Evolutionary conservation across 53 echinoderm and acorn worm species (phyloP).

Genomic region (Crossaster papposus): DNA sequence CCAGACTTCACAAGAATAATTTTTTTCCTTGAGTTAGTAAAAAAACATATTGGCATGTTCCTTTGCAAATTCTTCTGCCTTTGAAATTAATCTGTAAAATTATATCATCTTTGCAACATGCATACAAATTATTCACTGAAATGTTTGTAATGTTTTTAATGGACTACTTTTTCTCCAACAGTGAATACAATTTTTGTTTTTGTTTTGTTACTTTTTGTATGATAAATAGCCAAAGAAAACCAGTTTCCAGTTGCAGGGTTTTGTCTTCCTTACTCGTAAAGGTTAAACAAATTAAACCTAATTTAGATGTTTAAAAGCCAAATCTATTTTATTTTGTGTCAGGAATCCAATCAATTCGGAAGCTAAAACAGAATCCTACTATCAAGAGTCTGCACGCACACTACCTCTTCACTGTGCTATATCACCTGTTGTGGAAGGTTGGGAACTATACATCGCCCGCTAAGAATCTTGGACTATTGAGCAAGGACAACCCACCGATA

Average conservation of each 20-base stretch:
- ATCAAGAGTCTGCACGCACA: conserved; percentile 48
- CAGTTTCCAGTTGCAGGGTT: background rate
- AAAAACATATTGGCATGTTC: too few species aligned
- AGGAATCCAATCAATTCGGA: conserved; percentile 27
- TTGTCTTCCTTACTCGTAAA: background rate
- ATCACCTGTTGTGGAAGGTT: conserved; percentile 64
- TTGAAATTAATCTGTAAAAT: too few species aligned
- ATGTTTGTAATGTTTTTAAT: too few species aligned
- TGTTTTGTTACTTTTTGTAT: background rate
- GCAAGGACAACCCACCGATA: background rate
- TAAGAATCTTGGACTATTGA: background rate
- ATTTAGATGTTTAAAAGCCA: too few species aligned
- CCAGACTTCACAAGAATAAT: background rate
- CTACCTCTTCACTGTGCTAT: conserved; percentile 50
- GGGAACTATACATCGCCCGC: background rate
- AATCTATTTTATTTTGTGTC: background rate
- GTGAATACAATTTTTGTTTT: background rate
- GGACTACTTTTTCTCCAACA: too few species aligned
- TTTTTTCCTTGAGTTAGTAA: too few species aligned
- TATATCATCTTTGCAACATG: too few species aligned
- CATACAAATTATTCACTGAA: too few species aligned
- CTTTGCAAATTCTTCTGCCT: too few species aligned
- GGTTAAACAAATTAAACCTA: background rate
- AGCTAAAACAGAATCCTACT: background rate
- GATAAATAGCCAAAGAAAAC: background rate